Evolutionary conservation across 2,797 vertebrate species (phyloP).

Genomic region (Taenioides sp.): DNA sequence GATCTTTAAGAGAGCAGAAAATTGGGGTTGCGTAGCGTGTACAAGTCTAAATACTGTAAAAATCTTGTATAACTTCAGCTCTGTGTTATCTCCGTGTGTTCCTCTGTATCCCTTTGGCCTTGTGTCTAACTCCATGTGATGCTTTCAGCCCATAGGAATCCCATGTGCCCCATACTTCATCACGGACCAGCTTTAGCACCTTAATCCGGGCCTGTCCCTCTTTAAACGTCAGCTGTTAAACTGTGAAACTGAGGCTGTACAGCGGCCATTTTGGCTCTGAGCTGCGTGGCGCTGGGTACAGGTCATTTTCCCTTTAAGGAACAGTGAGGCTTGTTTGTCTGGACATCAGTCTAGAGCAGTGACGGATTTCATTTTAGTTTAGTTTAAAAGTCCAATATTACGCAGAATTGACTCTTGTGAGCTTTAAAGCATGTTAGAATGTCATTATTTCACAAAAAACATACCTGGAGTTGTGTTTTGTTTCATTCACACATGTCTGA

Average conservation of each 20-base stretch:
- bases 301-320: conserved; percentile 6
- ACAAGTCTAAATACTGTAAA: background rate
- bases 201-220: conserved; percentile 13
- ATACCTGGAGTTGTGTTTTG: no score
- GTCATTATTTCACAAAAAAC: no score
- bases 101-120: conserved; percentile 6
- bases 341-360: background rate
- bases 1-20: no score
- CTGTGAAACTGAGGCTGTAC: conserved; percentile 6
- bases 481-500: no score
- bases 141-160: conserved; percentile 46
- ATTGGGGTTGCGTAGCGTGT: no score
- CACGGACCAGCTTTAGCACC: conserved; percentile 19
- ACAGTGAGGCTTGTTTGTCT: background rate
- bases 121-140: background rate
- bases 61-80: background rate
- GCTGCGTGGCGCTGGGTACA: conserved; percentile 5
- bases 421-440: no score
- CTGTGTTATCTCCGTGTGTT: background rate
- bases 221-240: conserved; percentile 19
- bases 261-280: conserved; percentile 25
- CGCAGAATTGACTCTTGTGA: no score
- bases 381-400: no score
- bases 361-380: no score
- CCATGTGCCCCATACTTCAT: conserved; percentile 18